Conservation (phyloP, 2,888 invertebrate species). For the Holacanthella duospinosa region DNA sequence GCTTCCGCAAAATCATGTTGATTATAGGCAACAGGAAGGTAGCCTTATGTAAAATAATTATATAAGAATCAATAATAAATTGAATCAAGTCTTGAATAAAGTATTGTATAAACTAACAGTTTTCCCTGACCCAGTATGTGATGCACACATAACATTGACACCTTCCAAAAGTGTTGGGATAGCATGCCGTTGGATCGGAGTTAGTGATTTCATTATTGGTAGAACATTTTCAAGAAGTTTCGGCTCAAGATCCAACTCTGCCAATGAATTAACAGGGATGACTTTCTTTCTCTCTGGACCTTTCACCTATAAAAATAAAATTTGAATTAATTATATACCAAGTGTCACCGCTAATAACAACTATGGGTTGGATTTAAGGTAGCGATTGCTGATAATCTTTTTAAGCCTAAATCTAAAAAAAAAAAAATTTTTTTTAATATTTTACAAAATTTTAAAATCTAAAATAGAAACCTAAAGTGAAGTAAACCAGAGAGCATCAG, state of each 20-base stretch:
- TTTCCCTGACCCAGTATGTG: slow-evolving; percentile 97
- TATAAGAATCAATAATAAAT: neutral
- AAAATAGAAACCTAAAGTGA: no score
- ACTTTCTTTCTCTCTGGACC: neutral
- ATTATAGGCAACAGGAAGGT: slow-evolving; percentile 88
- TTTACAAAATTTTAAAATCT: no score
- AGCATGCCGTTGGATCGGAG: slow-evolving; percentile 87
- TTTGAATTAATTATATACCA: neutral
- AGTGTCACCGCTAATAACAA: no score
- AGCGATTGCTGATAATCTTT: no score
- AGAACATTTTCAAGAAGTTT: neutral
- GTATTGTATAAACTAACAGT: no score
- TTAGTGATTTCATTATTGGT: slow-evolving; percentile 48
- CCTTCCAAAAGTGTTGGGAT: slow-evolving; percentile 69
- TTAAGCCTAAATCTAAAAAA: no score
- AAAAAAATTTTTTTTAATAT: no score
- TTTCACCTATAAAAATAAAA: neutral
- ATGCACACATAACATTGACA: slow-evolving; percentile 91
- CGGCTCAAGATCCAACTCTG: neutral
- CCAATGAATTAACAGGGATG: neutral
- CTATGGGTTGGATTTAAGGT: no score
- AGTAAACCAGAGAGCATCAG: no score
- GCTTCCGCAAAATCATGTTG: slow-evolving; percentile 41
- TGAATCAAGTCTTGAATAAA: no score
- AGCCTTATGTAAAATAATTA: slow-evolving; percentile 49